Evolutionary conservation across 2,113 vertebrate genomes (phyloP).

Genomic region (Oxyura jamaicensis): DNA sequence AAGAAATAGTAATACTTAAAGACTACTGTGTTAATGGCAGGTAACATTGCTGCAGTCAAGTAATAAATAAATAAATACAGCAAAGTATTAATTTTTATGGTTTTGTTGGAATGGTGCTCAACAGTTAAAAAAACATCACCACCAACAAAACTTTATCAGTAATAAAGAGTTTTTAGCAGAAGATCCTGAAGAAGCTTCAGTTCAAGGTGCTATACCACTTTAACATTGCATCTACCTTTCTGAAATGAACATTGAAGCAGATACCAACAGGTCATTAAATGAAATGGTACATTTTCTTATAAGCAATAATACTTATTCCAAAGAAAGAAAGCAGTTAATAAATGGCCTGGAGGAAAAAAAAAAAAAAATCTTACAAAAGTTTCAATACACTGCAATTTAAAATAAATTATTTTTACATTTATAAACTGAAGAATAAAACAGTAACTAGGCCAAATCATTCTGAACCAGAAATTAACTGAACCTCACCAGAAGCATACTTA

Average conservation of each 20-base stretch:
- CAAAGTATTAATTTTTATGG: constrained; percentile 52
- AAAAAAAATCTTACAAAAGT: constrained; percentile 34
- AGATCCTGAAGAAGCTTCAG: constrained; percentile 47
- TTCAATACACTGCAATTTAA: constrained; percentile 31
- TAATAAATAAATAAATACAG: constrained; percentile 82
- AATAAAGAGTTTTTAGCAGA: constrained; percentile 40
- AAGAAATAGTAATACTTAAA: constrained; percentile 55
- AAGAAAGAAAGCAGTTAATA: constrained; percentile 52
- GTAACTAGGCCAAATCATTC: constrained; percentile 17
- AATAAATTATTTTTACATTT: constrained; percentile 59
- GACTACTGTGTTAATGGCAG: constrained; percentile 45
- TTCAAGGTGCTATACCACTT: constrained; percentile 58
- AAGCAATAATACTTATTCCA: constrained; percentile 47
- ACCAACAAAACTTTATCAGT: neutral
- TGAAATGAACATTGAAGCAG: constrained; percentile 60
- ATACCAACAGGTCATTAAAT: constrained; percentile 53
- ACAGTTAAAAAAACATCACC: neutral
- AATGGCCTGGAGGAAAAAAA: constrained; percentile 6
- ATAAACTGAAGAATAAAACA: constrained; percentile 14
- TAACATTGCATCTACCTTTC: constrained; percentile 6
- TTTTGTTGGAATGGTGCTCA: constrained; percentile 31
- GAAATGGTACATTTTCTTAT: constrained; percentile 49
- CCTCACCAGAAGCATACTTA: neutral
- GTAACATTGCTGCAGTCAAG: constrained; percentile 56
- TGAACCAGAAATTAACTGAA: constrained; percentile 16